Base-by-base conservation (phyloP, 2,888 invertebrate species). In the Drosophila helvetica region DNA sequence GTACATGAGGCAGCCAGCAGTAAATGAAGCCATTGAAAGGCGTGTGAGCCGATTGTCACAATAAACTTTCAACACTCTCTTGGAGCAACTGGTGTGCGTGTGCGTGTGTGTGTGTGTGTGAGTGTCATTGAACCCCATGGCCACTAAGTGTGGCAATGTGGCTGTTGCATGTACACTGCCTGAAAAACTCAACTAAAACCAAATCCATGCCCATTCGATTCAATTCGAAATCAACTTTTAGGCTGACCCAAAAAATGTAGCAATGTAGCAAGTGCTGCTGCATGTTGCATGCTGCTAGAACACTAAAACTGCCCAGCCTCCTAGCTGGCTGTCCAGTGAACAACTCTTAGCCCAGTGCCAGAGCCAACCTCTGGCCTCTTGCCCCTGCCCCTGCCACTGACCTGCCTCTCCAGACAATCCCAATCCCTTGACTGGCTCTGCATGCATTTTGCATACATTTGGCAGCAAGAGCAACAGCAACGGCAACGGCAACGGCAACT, bases 371-470 rank as follows among this genome's bases (percentile, higher is more conserved):
- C n/a, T 38, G 38, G 38, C 15, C 15, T 10, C 3, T 5, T 5
- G 38, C 6, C 15, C 38, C 5, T 15, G 15, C 15, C 15, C 2
- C 38, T 7, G 38, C 15, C 38, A n/a, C n/a, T n/a, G n/a, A n/a
- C 10, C 33, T 12, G 33, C 33, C 33, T 12, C 33, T 15, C 12
- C 33, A 12, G 33, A 33, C 33, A 6, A 10, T 12, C 9, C 33
- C 53, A 6, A 10, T 9, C 12, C 33, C 53, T 22, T 62, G 42
- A 30, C 45, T 18, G 45, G 53, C 55, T 56, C 57, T 61, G 25
- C 62, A 66, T 77, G 67, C 74, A 76, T 70, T 79, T 74, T 67
- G 74, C 74, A 73, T 84, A 75, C 70, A 86, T 72, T 81, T 78
- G 56, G 68, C 72, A 54, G 55, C n/a, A 54, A n/a, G 30, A 30